A percentile compares a stretch with the other conserved stretches of the same genome.
Evolutionary conservation across 2,113 vertebrate genomes (phyloP).

Genomic region (Cepphus grylle): DNA sequence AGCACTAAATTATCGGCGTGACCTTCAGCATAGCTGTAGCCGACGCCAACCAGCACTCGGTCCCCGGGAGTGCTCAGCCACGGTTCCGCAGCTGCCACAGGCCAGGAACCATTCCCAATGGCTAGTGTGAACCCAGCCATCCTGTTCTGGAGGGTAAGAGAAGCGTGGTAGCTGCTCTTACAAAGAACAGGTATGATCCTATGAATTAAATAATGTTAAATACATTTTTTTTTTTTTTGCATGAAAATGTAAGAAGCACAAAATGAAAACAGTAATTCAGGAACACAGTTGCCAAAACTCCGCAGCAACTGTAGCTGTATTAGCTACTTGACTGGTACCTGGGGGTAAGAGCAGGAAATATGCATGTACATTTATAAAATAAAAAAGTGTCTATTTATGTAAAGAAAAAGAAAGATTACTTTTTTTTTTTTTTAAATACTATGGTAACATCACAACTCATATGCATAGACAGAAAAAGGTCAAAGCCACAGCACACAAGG

Average conservation of each 20-base stretch:
- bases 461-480: neutral
- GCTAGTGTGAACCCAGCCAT: neutral
- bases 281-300: neutral
- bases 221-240: neutral
- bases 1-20: neutral
- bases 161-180: fast-evolving
- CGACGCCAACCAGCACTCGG: neutral
- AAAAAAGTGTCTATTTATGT: too few species aligned
- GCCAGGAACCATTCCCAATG: neutral
- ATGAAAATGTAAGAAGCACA: neutral
- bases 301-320: neutral
- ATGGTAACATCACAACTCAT: fast-evolving
- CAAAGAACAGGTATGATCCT: neutral
- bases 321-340: neutral
- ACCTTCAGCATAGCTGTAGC: neutral
- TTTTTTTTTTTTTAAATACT: neutral
- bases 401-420: neutral
- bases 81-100: neutral
- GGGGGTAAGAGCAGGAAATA: neutral
- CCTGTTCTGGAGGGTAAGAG: neutral
- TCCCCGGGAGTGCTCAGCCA: neutral
- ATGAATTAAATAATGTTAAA: neutral
- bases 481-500: neutral
- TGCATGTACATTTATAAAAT: too few species aligned
- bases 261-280: neutral